Evolutionary conservation across 2,888 invertebrate species (phyloP).

Genomic region (Aleiodes leptofemur): DNA sequence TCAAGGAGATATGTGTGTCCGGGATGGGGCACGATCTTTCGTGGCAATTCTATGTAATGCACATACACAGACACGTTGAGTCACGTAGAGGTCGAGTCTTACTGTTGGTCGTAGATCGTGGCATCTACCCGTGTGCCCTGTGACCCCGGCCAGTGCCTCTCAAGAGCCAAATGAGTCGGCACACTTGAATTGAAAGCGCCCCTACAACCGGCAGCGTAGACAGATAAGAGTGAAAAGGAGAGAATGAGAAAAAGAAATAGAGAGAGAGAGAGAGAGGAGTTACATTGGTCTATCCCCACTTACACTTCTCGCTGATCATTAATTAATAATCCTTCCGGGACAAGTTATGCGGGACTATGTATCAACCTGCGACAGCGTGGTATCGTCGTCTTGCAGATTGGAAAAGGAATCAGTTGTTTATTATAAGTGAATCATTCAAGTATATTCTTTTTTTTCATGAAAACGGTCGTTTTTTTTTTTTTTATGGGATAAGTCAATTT

Average conservation of each 20-base stretch:
- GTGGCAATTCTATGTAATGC: conserved; percentile 44
- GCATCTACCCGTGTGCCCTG: conserved; percentile 46
- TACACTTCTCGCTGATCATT: conserved; percentile 46
- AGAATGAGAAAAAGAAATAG: neutral
- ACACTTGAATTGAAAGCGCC: conserved; percentile 18
- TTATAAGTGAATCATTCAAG: too few relatives aligned
- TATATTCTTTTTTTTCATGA: too few relatives aligned
- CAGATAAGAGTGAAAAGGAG: conserved; percentile 25
- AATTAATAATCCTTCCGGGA: conserved; percentile 59
- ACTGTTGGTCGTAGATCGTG: conserved; percentile 50
- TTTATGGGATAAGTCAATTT: too few relatives aligned
- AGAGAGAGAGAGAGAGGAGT: neutral
- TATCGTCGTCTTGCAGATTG: conserved; percentile 21
- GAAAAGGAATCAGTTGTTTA: too few relatives aligned
- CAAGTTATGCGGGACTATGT: conserved; percentile 56
- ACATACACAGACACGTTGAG: conserved; percentile 42
- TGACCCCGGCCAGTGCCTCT: conserved; percentile 48
- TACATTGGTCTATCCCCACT: neutral
- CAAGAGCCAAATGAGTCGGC: conserved; percentile 47
- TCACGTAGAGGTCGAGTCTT: conserved; percentile 47
- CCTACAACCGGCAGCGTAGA: conserved; percentile 25
- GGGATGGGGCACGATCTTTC: conserved; percentile 38
- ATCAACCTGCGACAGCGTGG: conserved; percentile 59
- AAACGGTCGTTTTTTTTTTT: too few relatives aligned
- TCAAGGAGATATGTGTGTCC: conserved; percentile 39